phyloP scores from a whole-genome alignment of 2,797 vertebrate genomes.

The Pipistrellus pipistrellus region DNA sequence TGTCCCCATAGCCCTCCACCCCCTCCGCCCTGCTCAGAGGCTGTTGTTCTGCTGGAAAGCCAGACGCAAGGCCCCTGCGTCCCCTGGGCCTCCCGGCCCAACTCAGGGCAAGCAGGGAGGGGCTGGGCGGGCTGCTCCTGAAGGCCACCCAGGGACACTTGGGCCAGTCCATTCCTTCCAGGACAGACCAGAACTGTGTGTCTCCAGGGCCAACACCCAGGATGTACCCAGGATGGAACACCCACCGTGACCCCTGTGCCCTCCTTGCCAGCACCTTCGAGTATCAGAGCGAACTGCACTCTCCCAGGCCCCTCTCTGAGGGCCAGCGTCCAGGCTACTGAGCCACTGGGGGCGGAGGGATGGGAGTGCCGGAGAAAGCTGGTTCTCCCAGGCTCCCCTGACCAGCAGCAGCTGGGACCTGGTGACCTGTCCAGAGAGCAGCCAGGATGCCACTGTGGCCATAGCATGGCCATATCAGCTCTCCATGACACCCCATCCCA shows the following conservation, averaged over 20 bases:
- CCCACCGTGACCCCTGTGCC: background rate
- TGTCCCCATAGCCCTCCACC: background rate
- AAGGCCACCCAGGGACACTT: background rate
- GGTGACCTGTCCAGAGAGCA: background rate
- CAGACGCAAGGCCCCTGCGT: background rate
- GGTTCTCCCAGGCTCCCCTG: background rate
- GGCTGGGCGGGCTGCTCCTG: background rate
- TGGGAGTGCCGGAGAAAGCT: background rate
- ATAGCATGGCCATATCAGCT: background rate
- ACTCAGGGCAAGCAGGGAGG: background rate
- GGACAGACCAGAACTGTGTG: no score
- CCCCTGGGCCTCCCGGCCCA: background rate
- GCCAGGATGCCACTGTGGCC: background rate
- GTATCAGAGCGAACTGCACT: background rate
- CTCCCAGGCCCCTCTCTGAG: background rate
- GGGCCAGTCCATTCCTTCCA: background rate
- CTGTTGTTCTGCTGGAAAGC: background rate
- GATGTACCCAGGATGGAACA: background rate
- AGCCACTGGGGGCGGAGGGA: fast-evolving
- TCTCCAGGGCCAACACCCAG: background rate
- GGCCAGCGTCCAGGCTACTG: background rate
- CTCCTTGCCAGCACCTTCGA: background rate
- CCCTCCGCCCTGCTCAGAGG: background rate
- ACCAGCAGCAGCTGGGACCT: background rate
- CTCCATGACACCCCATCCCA: background rate